Evolutionary conservation across 1,140 invertebrate genomes (phyloP), one percentile per base, ranked within the genome.

Genomic region (Gonioctena quinquepunctata): DNA sequence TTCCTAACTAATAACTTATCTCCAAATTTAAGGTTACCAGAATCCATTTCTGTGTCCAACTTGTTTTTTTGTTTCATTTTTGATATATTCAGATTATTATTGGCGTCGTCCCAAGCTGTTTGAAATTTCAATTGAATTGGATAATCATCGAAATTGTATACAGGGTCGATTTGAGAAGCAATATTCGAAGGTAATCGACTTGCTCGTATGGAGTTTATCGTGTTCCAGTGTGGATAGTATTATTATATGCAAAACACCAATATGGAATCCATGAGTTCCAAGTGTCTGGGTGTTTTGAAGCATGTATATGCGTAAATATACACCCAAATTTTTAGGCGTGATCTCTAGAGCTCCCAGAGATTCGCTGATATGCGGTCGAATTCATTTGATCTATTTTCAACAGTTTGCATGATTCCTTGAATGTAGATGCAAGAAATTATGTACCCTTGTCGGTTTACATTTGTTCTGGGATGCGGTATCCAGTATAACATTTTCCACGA

Each of bases 401-500:
- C n/a, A n/a, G n/a, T 57, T 74, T 71, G 57, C 71, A 76, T 7
- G 66, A 25, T 67, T 73, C 62, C 26, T 65, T 66, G 5, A 76
- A 68, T 49, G 69, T 54, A 8, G 49, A 67, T 16, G 56, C 22
- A 25, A 76, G 54, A 69, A 77, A 77, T 68, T 76, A 63, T 11
- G 56, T 59, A 23, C 56, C 74, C 65, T 69, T 25, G 63, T 77
- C 76, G 2, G 70, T 70, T 18, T 71, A 33, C 49, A 78, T 52
- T 50, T 70, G 19, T 48, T 59, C 49, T n/a, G 75, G 69, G 49
- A 78, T 76, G 8, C 75, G 76, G 28, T 73, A 73, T 22, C 70
- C 48, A 73, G 68, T 59, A 79, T 72, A 62, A 76, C 73, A 66
- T 76, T 74, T 54, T 76, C 71, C 16, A 76, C 76, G 28, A 79